Evolutionary conservation across 2,113 vertebrate genomes (phyloP), one percentile per base, ranked within the genome.

Genomic region (Leptocoma aspasia): DNA sequence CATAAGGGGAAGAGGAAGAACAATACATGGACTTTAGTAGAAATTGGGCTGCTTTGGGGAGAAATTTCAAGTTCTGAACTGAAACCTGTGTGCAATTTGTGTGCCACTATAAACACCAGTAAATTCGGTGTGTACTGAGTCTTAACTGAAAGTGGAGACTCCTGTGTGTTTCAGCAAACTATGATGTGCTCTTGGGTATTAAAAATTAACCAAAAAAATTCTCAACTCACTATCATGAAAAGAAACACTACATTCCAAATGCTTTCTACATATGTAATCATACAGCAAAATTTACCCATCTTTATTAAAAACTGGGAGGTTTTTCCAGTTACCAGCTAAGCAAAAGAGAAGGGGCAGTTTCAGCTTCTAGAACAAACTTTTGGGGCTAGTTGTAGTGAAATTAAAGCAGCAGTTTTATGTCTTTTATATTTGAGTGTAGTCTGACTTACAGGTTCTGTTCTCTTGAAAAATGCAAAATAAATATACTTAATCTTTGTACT

Each of bases 151-250:
- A 71, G 47, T 10, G 19, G 13, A 49, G 60, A 64, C 12, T 64
- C 22, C 27, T 21, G 15, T 52, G 41, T 15, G 1, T 52, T 70
- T 78, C 15, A 66, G 22, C 41, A 45, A 92, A 61, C 17, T 39
- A 28, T 15, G 15, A 64, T 0, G 0, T 42, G 9, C 5, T 52
- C 15, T 47, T 60, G 13, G 16, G 39, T 54, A 56, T 7, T 28
- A 54, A 70, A 92, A 79, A 77, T 21, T 28, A 66, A 39, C 45
- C 4, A 31, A 79, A 76, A 66, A 53, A 44, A 8, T 23, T 18
- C 39, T 39, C 15, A 83, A 61, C 45, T 63, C 60, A 52, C 0
- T 66, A 33, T 45, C 15, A 78, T 3, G 12, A 77, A 57, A 63
- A 92, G 24, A 64, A 83, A 20, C 13, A 52, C 5, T 23, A 20